phyloP scores from a whole-genome alignment of 2,888 invertebrate species.

The Acheta domesticus region DNA sequence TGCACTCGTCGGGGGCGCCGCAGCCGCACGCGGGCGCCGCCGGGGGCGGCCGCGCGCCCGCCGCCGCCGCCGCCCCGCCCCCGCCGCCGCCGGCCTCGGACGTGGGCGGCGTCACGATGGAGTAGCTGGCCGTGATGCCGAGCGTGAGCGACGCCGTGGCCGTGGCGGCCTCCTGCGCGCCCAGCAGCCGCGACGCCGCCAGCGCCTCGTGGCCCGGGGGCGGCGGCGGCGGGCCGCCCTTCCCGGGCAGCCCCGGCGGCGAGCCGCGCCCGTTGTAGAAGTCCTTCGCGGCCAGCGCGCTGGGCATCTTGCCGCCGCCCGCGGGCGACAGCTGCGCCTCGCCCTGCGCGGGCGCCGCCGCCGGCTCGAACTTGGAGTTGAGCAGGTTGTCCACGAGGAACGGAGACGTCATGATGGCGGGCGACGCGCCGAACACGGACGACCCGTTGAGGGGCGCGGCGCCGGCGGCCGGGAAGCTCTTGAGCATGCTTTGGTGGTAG shows the following conservation, averaged over 20 bases:
- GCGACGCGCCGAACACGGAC: conserved; percentile 29
- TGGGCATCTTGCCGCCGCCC: background rate
- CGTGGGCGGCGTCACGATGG: conserved; percentile 35
- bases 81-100: conserved; percentile 24
- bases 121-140: conserved; percentile 36
- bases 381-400: conserved; percentile 61
- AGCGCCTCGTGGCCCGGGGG: conserved; percentile 5
- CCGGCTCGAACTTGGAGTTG: conserved; percentile 28
- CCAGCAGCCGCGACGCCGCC: background rate
- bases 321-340: background rate
- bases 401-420: conserved; percentile 56
- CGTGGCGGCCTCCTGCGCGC: conserved; percentile 21
- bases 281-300: background rate
- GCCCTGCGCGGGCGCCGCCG: background rate
- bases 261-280: background rate
- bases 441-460: conserved; percentile 53
- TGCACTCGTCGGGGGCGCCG: conserved; percentile 27
- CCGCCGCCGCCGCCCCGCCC: conserved; percentile 18
- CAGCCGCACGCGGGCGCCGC: conserved; percentile 32
- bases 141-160: conserved; percentile 35
- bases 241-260: no score
- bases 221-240: no score
- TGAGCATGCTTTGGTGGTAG: conserved; percentile 34
- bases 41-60: conserved; percentile 23
- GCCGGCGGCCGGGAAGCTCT: conserved; percentile 56